A percentile compares a stretch with the other conserved stretches of the same genome.
Conservation (phyloP, 2,888 invertebrate species). For the Himalopsyche tibetana region DNA sequence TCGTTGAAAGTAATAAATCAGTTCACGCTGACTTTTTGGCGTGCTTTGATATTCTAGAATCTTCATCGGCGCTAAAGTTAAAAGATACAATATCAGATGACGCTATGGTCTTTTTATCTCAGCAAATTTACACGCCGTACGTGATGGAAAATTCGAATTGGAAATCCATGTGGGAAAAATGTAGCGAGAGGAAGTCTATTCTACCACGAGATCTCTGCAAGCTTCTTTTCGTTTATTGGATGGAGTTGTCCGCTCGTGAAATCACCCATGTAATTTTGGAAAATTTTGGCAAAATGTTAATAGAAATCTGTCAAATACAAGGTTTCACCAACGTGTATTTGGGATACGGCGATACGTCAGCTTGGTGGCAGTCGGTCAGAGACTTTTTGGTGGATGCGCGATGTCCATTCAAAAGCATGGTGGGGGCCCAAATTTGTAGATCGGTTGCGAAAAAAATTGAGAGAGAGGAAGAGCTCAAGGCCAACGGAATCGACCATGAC, state of each 20-base stretch:
- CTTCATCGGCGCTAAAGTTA: slow-evolving; percentile 69
- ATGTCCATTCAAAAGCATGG: slow-evolving; percentile 86
- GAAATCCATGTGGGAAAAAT: slow-evolving; percentile 52
- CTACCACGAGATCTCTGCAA: slow-evolving; percentile 81
- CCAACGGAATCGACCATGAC: slow-evolving; percentile 76
- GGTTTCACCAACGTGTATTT: slow-evolving; percentile 78
- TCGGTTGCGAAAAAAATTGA: slow-evolving; percentile 80
- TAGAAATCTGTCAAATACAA: slow-evolving; percentile 80
- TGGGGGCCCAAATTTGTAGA: slow-evolving; percentile 90
- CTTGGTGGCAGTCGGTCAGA: slow-evolving; percentile 90
- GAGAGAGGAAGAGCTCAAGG: slow-evolving; percentile 70
- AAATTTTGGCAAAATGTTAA: slow-evolving; percentile 81
- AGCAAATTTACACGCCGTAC: slow-evolving; percentile 69
- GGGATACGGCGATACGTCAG: slow-evolving; percentile 83
- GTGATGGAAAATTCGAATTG: slow-evolving; percentile 66
- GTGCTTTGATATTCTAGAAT: slow-evolving; percentile 75
- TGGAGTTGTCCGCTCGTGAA: slow-evolving; percentile 79
- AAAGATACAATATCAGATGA: slow-evolving; percentile 70
- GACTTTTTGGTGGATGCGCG: slow-evolving; percentile 84
- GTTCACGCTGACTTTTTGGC: slow-evolving; percentile 77
- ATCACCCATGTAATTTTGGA: slow-evolving; percentile 79
- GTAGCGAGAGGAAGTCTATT: slow-evolving; percentile 51
- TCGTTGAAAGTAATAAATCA: slow-evolving; percentile 75
- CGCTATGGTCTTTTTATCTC: slow-evolving; percentile 69
- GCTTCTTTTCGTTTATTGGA: slow-evolving; percentile 84